phyloP scores from a whole-genome alignment of 2,797 vertebrate genomes.

The Myotis findleyi region DNA sequence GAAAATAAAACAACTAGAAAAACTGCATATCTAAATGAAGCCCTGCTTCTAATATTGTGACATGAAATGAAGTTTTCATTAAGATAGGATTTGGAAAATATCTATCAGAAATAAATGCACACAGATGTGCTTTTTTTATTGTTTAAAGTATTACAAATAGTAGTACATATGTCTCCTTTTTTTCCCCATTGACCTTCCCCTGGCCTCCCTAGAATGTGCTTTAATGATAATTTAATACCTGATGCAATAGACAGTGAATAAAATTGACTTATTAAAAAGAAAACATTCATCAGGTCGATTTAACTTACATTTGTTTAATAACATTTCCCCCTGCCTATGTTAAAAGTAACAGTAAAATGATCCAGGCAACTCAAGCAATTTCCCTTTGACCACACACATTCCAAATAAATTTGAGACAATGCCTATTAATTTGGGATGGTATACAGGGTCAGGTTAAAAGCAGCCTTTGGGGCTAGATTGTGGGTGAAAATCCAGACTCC shows the following conservation, averaged over 20 bases:
- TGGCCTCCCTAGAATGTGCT: background rate
- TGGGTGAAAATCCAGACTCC: background rate
- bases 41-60: background rate
- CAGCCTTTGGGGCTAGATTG: background rate
- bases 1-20: background rate
- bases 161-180: too few relatives aligned
- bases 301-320: constrained; percentile 12
- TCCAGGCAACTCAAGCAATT: background rate
- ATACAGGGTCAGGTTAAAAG: background rate
- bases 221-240: background rate
- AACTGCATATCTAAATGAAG: background rate
- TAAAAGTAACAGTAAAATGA: constrained; percentile 20
- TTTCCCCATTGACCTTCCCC: too few relatives aligned
- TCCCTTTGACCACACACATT: background rate
- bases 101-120: background rate
- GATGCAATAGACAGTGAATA: background rate
- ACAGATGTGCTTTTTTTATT: background rate
- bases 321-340: background rate
- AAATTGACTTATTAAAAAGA: background rate
- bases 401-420: constrained; percentile 8
- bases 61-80: background rate
- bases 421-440: background rate
- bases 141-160: too few relatives aligned
- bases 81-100: constrained; percentile 30
- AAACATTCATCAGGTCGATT: background rate